Base-by-base conservation (phyloP, 2,797 vertebrate species). In the Chaetodon trifasciatus region DNA sequence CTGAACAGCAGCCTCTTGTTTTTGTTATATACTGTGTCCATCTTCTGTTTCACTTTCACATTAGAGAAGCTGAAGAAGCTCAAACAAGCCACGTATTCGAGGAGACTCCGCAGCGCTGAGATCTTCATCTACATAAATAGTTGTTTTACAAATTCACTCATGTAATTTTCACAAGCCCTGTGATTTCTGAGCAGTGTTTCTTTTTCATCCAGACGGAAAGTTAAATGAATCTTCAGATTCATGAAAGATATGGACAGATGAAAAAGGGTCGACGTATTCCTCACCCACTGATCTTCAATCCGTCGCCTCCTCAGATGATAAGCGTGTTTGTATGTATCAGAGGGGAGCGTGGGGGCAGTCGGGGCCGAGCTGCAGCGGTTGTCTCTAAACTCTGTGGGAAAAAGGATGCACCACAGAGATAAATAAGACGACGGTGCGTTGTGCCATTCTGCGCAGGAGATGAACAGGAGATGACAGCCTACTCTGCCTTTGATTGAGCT, bases 401-500 rank as follows among this genome's bases (percentile, higher is more conserved):
- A 85, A 69, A 66, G 57, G 60, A 78, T 62, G 78, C 68, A 74
- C 77, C 47, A 37, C 49, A 37, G 35, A 87, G 81, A 87, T 83
- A 78, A 83, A 78, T 70, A 78, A 88, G 78, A 82, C 61, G 67
- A 74, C 71, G 49, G 66, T 76, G 61, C 61, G 35, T 50, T n/a
- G 47, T 70, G 71, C 23, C 32, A 58, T 84, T 82, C 64, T 76
- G 69, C 16, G 49, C 40, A 44, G 49, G 44, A 44, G 76, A 86
- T 67, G 67, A 79, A 68, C 71, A 70, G 75, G 65, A 61, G 62
- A 78, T 63, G 64, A 40, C 16, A 56, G 17, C 49, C 60, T 23
- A 2, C n/a, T 69, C 58, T 81, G 75, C 58, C 70, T 89, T 83
- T 86, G 72, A 88, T 86, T 47, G 57, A 49, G 60, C 70, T 40